Evolutionary conservation across 1,140 invertebrate species (phyloP).

Genomic region (Dysdera silvatica): DNA sequence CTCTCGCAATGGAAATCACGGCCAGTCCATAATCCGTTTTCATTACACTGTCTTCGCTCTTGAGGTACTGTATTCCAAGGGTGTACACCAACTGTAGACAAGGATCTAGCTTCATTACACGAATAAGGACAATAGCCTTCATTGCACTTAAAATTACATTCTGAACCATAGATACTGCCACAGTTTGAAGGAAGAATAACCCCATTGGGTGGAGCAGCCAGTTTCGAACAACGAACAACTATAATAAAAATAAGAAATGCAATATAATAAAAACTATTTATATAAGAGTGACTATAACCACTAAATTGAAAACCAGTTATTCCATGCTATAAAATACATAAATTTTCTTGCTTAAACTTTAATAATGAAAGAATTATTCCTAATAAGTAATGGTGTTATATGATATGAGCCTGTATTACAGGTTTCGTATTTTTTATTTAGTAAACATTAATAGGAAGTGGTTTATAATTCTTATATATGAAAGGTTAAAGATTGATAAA

Average conservation of each 20-base stretch:
- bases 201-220: slow-evolving; percentile 10
- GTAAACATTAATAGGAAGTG: too few species aligned
- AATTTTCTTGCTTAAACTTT: slow-evolving; percentile 19
- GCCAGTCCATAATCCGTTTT: slow-evolving; percentile 20
- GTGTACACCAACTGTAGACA: neutral
- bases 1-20: slow-evolving; percentile 20
- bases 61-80: slow-evolving; percentile 3
- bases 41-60: slow-evolving; percentile 5
- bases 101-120: neutral
- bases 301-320: neutral
- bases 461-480: too few species aligned
- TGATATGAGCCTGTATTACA: neutral
- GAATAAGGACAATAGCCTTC: slow-evolving; percentile 25
- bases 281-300: neutral
- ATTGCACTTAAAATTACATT: slow-evolving; percentile 13
- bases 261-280: neutral
- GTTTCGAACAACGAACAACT: slow-evolving; percentile 11
- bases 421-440: neutral
- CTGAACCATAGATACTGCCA: neutral
- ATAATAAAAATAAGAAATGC: neutral
- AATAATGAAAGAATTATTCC: slow-evolving; percentile 8
- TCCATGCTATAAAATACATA: neutral
- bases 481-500: too few species aligned
- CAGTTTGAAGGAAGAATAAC: slow-evolving; percentile 12
- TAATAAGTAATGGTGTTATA: neutral